Base-by-base conservation (phyloP, 2,113 vertebrate genomes). In the Raphicerus campestris region DNA sequence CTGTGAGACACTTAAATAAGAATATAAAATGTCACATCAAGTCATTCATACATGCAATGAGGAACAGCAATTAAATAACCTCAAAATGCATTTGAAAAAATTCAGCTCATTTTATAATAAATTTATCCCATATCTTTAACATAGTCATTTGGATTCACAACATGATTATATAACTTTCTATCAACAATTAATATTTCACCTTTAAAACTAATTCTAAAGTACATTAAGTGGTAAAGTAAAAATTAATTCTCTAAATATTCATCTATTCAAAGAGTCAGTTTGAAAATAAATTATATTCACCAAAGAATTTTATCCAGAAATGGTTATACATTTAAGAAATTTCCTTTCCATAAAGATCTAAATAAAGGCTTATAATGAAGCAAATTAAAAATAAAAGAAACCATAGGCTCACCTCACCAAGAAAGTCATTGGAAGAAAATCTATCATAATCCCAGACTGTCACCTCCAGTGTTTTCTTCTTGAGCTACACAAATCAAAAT, bases 391-490 rank as follows among this genome's bases (percentile, higher is more conserved):
- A 61, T 15, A 61, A 98, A 92, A 75, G 19, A 61, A 97, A 97
- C 32, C 39, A 92, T 15, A 75, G 70, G 51, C 99, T 99, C 97
- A 99, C 99, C 99, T 99, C 99, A 98, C 99, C 99, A 10, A 99
- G 99, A 96, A 99, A 99, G 97, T 99, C 99, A 97, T 99, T 99
- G 30, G 99, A 99, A 86, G 99, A 99, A 95, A 99, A 99, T 99
- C 99, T 99, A 97, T 99, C 99, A 96, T 99, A 99, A 98, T 99
- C 99, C 99, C 99, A 99, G 97, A 99, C 99, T 63, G 99, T 99
- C 97, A 99, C 99, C 98, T 99, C 99, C 97, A 99, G 98, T 1
- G 99, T 99, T 99, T 99, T 99, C 98, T 99, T 99, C 99, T 99
- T 99, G 91, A 99, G 98, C 99, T 99, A 97, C 1, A 98, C 83